Base-by-base conservation (phyloP, 1,140 invertebrate species). In the Tribolium castaneum region DNA sequence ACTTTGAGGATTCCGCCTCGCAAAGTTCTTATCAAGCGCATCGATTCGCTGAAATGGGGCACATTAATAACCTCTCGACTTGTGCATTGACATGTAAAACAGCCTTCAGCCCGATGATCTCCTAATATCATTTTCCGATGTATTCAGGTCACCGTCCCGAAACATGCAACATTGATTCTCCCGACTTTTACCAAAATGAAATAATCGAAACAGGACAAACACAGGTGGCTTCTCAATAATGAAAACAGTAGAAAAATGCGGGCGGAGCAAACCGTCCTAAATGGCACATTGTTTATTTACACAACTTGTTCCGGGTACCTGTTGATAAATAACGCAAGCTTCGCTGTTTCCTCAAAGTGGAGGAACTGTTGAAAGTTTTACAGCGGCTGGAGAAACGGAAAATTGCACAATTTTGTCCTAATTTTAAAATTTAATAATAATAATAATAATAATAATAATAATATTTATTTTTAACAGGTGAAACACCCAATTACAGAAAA, bases 141-240 rank as follows among this genome's bases (percentile, higher is more conserved):
- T 25, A 66, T 66, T 35, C 30, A 22, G 59, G 59, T 35, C 59
- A 35, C 25, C 30, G 10, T n/a, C 19, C 22, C 12, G 51, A 19
- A 52, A 52, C 51, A 35, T 66, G 59, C 59, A 66, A 66, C 59
- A 66, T 66, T 66, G 59, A 66, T 66, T 66, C 30, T 9, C 7
- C 19, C 3, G 10, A 30, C 25, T 66, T 35, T 66, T 66, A 45
- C 39, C 30, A 34, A 25, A 19, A 66, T 35, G 59, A 35, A 39
- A 66, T 39, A n/a, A 66, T 34, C 59, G 22, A 19, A 19, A 19
- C 16, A 19, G 16, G 13, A 34, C 59, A 14, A 72, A 50, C 49
- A 73, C 71, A 73, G 71, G 71, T 73, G 71, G 71, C 50, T 35
- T 34, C 14, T 73, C 30, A 73, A 73, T 73, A 73, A 73, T 73